phyloP scores from a whole-genome alignment of 2,113 vertebrate species.

The Seriola aureovittata region DNA sequence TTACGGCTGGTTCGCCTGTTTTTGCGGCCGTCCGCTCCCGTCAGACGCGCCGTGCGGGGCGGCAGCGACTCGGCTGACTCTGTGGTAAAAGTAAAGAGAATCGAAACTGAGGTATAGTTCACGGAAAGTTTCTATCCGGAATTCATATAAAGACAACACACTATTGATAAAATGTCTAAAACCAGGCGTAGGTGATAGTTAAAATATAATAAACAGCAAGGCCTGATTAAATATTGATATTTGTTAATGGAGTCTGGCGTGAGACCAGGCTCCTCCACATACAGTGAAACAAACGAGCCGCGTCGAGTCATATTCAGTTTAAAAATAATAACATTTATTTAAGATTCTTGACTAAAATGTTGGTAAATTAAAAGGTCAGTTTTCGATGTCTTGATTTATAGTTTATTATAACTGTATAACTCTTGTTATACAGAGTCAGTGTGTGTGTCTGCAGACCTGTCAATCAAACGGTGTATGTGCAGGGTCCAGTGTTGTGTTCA shows the following conservation, averaged over 20 bases:
- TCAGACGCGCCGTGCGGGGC: neutral
- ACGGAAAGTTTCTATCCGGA: neutral
- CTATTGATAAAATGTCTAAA: rapidly evolving
- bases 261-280: neutral
- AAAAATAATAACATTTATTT: no score
- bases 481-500: no score
- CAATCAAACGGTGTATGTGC: no score
- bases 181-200: rapidly evolving
- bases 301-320: no score
- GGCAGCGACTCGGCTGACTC: neutral
- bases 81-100: neutral
- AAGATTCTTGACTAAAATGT: no score
- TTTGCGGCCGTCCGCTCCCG: neutral
- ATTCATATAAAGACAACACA: neutral
- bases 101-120: rapidly evolving
- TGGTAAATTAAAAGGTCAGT: no score
- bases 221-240: neutral
- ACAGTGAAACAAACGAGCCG: no score
- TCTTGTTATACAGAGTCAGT: no score
- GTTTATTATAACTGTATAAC: no score
- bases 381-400: no score
- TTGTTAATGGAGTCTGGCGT: slow-evolving; percentile 25
- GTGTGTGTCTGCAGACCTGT: no score
- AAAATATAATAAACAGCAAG: rapidly evolving
- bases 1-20: neutral